These are phyloP conservation scores for Leuciscus idus DNA, from an alignment of 2,113 vertebrate genomes.

Conservation along the genomic window DNA sequence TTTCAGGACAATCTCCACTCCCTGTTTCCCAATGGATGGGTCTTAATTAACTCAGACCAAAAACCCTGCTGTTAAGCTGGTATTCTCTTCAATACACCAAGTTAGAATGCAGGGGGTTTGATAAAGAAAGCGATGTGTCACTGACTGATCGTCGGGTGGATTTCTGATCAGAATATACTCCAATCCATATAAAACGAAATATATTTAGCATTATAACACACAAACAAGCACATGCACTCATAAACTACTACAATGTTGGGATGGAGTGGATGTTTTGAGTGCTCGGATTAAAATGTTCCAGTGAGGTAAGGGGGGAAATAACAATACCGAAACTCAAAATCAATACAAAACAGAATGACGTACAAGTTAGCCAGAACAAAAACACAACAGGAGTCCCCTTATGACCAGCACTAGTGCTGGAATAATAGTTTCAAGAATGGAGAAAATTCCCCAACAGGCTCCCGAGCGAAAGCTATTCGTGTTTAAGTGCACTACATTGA, in stretches of 20 bases:
- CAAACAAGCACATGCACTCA: background rate
- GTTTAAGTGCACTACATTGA: slow-evolving; percentile 53
- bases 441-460: slow-evolving; percentile 61
- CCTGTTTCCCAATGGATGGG: slow-evolving; percentile 54
- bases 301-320: slow-evolving; percentile 48
- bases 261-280: slow-evolving; percentile 56
- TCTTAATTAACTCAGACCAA: slow-evolving; percentile 63
- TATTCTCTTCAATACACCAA: slow-evolving; percentile 45
- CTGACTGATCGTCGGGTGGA: slow-evolving; percentile 32
- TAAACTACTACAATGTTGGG: background rate
- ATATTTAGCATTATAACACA: background rate
- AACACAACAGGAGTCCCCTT: slow-evolving; percentile 43
- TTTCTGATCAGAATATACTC: background rate
- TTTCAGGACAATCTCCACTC: slow-evolving; percentile 64
- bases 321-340: slow-evolving; percentile 54
- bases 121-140: slow-evolving; percentile 35
- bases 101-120: slow-evolving; percentile 38
- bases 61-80: slow-evolving; percentile 54
- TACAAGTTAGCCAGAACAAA: slow-evolving; percentile 58
- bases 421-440: slow-evolving; percentile 46
- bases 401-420: slow-evolving; percentile 38
- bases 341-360: slow-evolving; percentile 55
- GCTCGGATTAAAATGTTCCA: slow-evolving; percentile 26
- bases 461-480: slow-evolving; percentile 50
- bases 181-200: background rate